phyloP scores from a whole-genome alignment of 2,797 vertebrate genomes.

The Eutrigla gurnardus region DNA sequence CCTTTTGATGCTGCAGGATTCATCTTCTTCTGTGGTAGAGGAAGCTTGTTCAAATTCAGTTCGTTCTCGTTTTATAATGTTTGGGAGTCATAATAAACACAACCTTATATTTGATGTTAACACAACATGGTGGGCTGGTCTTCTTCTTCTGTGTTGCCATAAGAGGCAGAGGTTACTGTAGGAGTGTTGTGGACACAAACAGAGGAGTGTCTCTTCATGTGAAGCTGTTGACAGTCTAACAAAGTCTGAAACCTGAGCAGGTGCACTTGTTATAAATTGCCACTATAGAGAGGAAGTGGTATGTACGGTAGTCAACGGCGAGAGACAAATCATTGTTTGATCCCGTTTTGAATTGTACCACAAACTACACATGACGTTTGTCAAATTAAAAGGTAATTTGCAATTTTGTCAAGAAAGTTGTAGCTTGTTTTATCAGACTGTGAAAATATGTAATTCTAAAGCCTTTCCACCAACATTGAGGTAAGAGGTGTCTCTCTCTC shows the following conservation, averaged over 20 bases:
- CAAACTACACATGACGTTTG: too few relatives aligned
- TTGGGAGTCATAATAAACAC: not conserved
- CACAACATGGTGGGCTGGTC: not conserved
- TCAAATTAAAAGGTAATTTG: too few relatives aligned
- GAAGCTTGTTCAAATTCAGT: not conserved
- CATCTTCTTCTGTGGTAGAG: not conserved
- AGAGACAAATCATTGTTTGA: too few relatives aligned
- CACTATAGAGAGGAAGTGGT: not conserved
- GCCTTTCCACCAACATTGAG: too few relatives aligned
- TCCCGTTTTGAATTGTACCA: too few relatives aligned
- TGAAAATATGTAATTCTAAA: too few relatives aligned
- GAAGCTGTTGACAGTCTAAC: constrained; percentile 12
- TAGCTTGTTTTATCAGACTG: too few relatives aligned
- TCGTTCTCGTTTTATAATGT: not conserved
- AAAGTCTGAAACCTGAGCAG: not conserved
- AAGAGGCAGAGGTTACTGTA: not conserved
- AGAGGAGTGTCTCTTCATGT: not conserved
- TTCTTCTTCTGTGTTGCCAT: not conserved
- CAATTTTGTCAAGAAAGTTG: too few relatives aligned
- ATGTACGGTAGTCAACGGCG: too few relatives aligned
- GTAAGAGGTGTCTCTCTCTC: too few relatives aligned
- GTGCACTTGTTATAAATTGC: not conserved
- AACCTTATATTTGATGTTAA: not conserved
- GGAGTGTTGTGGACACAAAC: constrained; percentile 20
- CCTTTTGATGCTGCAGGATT: too few relatives aligned